Percentiles rank a stretch among this genome's conserved stretches.
phyloP scores from a whole-genome alignment of 2,888 invertebrate species.

The Stratiomys singularior region DNA sequence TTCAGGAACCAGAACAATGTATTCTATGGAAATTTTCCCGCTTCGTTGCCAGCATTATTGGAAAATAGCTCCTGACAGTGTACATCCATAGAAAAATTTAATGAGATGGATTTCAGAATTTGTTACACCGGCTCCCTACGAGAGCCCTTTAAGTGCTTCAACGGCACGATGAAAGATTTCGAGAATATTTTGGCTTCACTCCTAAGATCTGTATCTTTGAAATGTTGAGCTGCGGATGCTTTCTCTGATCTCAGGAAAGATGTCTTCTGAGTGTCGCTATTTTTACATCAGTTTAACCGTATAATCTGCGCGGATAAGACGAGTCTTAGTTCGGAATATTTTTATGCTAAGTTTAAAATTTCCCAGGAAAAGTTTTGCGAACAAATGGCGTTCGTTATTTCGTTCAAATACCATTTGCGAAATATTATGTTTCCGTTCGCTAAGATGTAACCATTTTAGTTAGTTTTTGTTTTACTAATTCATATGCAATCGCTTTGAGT shows the following conservation, averaged over 20 bases:
- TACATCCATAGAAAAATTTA: background rate
- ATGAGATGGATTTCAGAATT: background rate
- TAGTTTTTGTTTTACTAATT: background rate
- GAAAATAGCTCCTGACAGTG: background rate
- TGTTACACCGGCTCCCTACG: conserved; percentile 15
- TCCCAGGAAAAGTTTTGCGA: background rate
- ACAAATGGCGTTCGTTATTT: background rate
- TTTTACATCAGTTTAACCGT: conserved; percentile 47
- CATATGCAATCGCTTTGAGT: background rate
- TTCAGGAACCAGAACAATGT: too few relatives aligned
- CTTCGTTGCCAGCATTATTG: background rate
- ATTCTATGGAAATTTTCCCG: too few relatives aligned
- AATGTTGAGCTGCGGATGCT: background rate
- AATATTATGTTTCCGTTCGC: background rate
- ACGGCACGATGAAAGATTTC: conserved; percentile 21
- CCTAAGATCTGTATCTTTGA: conserved; percentile 20
- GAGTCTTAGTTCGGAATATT: background rate
- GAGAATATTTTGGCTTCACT: conserved; percentile 20
- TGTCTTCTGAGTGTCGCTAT: conserved; percentile 45
- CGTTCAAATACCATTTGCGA: too few relatives aligned
- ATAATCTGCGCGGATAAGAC: conserved; percentile 42
- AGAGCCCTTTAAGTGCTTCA: conserved; percentile 27
- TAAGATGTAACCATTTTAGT: background rate
- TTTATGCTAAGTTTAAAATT: background rate
- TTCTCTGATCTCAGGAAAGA: conserved; percentile 36